A percentile compares a stretch with the other conserved stretches of the same genome.
These are phyloP conservation scores for Mesoclemmys tuberculata DNA, from an alignment of 2,113 vertebrate genomes.

Conservation along the genomic window DNA sequence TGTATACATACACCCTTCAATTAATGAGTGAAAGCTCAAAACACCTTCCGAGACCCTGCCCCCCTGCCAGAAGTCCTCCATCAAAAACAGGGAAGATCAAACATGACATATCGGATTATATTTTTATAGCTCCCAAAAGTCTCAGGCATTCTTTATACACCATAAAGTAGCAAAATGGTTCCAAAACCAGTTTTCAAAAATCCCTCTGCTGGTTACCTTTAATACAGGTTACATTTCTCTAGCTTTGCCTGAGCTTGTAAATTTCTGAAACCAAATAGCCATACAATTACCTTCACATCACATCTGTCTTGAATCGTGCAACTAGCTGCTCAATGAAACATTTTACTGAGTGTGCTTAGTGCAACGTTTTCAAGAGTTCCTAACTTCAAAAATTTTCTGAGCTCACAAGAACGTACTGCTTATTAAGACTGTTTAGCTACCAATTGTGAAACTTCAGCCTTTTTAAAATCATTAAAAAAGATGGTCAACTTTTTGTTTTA, in stretches of 20 bases:
- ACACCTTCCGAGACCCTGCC: not conserved
- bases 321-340: not conserved
- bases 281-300: not conserved
- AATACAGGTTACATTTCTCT: not conserved
- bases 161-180: not conserved
- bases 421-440: not conserved
- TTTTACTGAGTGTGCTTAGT: not conserved
- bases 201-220: not conserved
- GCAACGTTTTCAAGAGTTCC: not conserved
- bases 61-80: not conserved
- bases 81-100: not conserved
- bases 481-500: not conserved
- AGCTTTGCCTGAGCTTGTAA: not conserved
- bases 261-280: not conserved
- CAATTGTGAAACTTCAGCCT: not conserved
- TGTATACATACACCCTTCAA: not conserved
- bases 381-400: not conserved
- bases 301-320: not conserved
- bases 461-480: not conserved
- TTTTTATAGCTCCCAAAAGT: not conserved
- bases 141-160: not conserved
- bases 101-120: not conserved
- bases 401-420: not conserved
- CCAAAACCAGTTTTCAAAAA: not conserved
- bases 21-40: not conserved